Conservation (phyloP, 2,888 invertebrate species). For the Protula sp. region DNA sequence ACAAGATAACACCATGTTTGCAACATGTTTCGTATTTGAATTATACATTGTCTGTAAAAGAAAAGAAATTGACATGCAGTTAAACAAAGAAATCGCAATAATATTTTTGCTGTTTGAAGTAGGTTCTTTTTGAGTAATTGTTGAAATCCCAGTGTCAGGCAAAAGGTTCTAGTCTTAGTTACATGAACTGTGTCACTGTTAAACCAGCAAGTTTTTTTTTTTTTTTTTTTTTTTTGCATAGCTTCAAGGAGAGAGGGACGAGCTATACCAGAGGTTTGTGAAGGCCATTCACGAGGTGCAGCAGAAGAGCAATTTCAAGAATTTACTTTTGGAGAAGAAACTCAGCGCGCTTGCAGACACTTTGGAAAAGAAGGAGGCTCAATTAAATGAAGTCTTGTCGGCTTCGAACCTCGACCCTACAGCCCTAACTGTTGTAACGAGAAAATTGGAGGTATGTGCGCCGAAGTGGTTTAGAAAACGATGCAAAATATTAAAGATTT, state of each 20-base stretch:
- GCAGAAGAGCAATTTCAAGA: constrained; percentile 77
- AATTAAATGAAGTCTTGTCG: constrained; percentile 65
- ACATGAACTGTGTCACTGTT: no score
- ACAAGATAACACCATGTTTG: constrained; percentile 1
- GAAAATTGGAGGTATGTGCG: constrained; percentile 61
- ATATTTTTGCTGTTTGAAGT: no score
- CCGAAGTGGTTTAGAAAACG: background rate
- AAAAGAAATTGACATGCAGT: no score
- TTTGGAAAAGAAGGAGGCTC: constrained; percentile 66
- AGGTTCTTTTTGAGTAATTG: no score
- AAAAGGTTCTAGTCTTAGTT: no score
- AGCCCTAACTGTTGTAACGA: constrained; percentile 57
- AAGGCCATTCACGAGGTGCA: constrained; percentile 80
- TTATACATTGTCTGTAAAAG: no score
- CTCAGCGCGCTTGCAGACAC: constrained; percentile 63
- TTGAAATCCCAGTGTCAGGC: no score
- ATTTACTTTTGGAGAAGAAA: constrained; percentile 73
- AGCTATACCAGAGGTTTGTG: constrained; percentile 72
- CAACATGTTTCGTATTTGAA: no score
- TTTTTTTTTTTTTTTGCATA: constrained; percentile 25
- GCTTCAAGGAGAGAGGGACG: constrained; percentile 70
- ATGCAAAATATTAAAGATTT: no score
- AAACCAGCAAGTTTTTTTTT: no score
- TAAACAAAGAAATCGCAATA: no score
- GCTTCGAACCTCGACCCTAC: constrained; percentile 61